These are phyloP conservation scores for Sepiola atlantica DNA, from an alignment of 2,888 invertebrate genomes.

Conservation along the genomic window DNA sequence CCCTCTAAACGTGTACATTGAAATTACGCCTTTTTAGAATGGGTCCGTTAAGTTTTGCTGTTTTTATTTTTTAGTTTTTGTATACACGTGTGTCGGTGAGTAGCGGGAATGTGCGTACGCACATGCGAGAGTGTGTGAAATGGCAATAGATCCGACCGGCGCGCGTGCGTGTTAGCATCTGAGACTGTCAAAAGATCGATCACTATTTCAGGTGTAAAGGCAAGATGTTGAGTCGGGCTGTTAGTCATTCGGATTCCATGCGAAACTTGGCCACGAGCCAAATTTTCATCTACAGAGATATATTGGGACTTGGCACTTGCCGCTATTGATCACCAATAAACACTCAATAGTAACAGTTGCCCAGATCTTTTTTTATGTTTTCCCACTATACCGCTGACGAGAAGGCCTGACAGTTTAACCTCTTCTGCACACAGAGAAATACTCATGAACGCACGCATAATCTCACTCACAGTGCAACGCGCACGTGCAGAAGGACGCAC, in stretches of 20 bases:
- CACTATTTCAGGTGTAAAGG: background rate
- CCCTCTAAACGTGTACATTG: too few species aligned
- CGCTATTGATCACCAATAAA: background rate
- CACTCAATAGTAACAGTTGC: background rate
- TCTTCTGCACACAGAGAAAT: background rate
- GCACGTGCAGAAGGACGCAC: too few species aligned
- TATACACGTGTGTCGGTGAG: background rate
- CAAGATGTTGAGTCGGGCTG: background rate
- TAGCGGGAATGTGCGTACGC: background rate
- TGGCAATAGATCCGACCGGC: background rate
- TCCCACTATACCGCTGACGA: background rate
- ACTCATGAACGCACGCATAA: background rate
- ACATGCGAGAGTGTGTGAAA: background rate
- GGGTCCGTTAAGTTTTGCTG: too few species aligned
- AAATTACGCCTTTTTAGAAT: too few species aligned
- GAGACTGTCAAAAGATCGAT: background rate
- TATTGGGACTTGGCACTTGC: conserved; percentile 6
- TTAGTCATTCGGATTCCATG: background rate
- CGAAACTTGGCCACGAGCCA: background rate
- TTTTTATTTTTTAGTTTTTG: background rate
- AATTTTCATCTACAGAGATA: background rate
- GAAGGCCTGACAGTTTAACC: background rate
- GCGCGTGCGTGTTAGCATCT: background rate
- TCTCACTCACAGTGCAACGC: too few species aligned
- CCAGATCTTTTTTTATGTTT: background rate